Conservation (phyloP, 2,888 invertebrate genomes). For the Pseudeuparius sepicola region DNA sequence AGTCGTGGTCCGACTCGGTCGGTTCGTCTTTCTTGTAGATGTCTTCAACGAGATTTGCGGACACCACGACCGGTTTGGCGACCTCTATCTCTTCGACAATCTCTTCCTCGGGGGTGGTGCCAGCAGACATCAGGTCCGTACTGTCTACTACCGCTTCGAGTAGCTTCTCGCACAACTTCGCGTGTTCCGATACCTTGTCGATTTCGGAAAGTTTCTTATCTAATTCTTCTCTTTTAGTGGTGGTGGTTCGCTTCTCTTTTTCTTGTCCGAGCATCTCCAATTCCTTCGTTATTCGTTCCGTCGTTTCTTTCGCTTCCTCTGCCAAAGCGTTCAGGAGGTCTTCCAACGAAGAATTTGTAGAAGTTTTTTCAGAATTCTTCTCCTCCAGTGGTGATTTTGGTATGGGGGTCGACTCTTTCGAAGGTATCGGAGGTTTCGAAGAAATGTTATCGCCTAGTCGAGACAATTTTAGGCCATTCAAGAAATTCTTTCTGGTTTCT, state of each 20-base stretch:
- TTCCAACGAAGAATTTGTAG: slow-evolving; percentile 43
- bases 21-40: slow-evolving; percentile 14
- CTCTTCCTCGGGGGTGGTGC: slow-evolving; percentile 27
- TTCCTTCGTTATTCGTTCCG: slow-evolving; percentile 54
- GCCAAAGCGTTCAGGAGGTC: slow-evolving; percentile 64
- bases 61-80: slow-evolving; percentile 27
- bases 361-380: slow-evolving; percentile 18
- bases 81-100: slow-evolving; percentile 29
- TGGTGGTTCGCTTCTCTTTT: slow-evolving; percentile 14
- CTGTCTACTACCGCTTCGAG: slow-evolving; percentile 38
- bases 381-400: slow-evolving; percentile 26
- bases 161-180: slow-evolving; percentile 42
- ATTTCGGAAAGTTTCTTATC: slow-evolving; percentile 32
- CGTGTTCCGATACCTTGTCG: slow-evolving; percentile 40
- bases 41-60: slow-evolving; percentile 32
- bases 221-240: slow-evolving; percentile 9
- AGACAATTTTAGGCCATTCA: slow-evolving; percentile 31
- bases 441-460: slow-evolving; percentile 19
- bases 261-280: slow-evolving; percentile 35
- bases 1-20: slow-evolving; percentile 32
- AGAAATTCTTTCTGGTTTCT: slow-evolving; percentile 34
- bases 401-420: slow-evolving; percentile 31
- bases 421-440: slow-evolving; percentile 24
- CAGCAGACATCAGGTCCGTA: slow-evolving; percentile 27
- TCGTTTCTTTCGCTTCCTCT: slow-evolving; percentile 65